phyloP scores from a whole-genome alignment of 2,888 invertebrate genomes.

The Drosophila kanekoi region DNA sequence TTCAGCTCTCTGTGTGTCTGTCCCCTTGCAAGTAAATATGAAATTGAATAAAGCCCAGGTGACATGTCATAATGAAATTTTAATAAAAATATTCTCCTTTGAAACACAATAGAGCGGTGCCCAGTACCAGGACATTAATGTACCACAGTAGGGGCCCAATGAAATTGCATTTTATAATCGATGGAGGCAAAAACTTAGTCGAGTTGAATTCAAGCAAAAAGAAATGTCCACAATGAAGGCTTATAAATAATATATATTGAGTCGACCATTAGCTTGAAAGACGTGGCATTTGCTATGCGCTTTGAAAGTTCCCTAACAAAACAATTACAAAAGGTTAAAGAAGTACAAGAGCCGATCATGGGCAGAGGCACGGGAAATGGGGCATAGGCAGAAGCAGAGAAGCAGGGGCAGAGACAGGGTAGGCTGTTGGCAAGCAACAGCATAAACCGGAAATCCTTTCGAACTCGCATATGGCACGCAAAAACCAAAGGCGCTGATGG shows the following conservation, averaged over 20 bases:
- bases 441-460: conserved; percentile 79
- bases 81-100: conserved; percentile 11
- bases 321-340: conserved; percentile 67
- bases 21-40: neutral
- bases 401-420: neutral
- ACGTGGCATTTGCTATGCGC: conserved; percentile 44
- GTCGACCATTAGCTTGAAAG: conserved; percentile 57
- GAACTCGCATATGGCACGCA: conserved; percentile 77
- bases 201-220: neutral
- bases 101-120: neutral
- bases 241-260: conserved; percentile 61
- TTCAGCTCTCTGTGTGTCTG: neutral
- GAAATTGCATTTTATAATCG: conserved; percentile 14
- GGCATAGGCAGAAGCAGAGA: neutral
- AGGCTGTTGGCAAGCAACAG: conserved; percentile 58
- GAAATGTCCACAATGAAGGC: conserved; percentile 33
- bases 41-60: conserved; percentile 3
- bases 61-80: conserved; percentile 11
- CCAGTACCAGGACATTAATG: conserved; percentile 5
- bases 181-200: neutral
- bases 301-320: conserved; percentile 64
- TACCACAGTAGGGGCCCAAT: neutral
- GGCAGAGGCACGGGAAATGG: neutral
- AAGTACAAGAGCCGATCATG: neutral
- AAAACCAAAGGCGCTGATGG: conserved; percentile 55